Percentiles rank a stretch among this genome's conserved stretches.
Conservation (phyloP, 2,888 invertebrate species). For the Tridacna crocea region DNA sequence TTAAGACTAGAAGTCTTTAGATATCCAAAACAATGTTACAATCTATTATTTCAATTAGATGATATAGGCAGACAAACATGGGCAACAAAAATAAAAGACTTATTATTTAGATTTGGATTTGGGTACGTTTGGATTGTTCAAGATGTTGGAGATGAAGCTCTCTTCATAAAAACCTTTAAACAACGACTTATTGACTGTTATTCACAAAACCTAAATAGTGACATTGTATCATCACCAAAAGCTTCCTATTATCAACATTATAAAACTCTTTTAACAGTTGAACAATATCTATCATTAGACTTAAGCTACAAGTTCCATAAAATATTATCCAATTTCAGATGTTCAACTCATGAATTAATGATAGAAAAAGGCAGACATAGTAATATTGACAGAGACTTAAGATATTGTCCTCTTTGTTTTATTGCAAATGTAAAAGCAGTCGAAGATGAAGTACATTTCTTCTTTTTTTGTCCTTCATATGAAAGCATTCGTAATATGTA, state of each 20-base stretch:
- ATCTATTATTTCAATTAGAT: slow-evolving; percentile 22
- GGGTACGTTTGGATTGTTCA: slow-evolving; percentile 31
- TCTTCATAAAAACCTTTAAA: slow-evolving; percentile 10
- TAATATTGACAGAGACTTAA: slow-evolving; percentile 31
- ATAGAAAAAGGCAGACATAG: slow-evolving; percentile 41
- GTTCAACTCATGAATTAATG: slow-evolving; percentile 30
- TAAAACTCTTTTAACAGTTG: slow-evolving; percentile 18
- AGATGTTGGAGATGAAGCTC: slow-evolving; percentile 23
- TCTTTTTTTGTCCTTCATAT: slow-evolving; percentile 31
- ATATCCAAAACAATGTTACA: slow-evolving; percentile 36
- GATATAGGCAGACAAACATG: slow-evolving; percentile 29
- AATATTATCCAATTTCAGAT: slow-evolving; percentile 28
- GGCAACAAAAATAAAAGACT: slow-evolving; percentile 22
- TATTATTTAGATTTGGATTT: slow-evolving; percentile 28
- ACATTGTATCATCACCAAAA: slow-evolving; percentile 1
- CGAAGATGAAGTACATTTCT: slow-evolving; percentile 33
- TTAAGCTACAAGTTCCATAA: slow-evolving; percentile 9
- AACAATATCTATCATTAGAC: slow-evolving; percentile 19
- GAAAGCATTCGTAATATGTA: slow-evolving; percentile 6
- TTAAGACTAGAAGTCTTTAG: slow-evolving; percentile 10
- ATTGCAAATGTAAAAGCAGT: slow-evolving; percentile 25
- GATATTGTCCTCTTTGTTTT: slow-evolving; percentile 29
- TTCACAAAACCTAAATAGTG: slow-evolving; percentile 8
- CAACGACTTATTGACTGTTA: slow-evolving; percentile 20
- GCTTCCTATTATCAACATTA: slow-evolving; percentile 3